A percentile compares a stretch with the other conserved stretches of the same genome.
Conservation (phyloP, 1,140 invertebrate species). For the Apis dorsata region DNA sequence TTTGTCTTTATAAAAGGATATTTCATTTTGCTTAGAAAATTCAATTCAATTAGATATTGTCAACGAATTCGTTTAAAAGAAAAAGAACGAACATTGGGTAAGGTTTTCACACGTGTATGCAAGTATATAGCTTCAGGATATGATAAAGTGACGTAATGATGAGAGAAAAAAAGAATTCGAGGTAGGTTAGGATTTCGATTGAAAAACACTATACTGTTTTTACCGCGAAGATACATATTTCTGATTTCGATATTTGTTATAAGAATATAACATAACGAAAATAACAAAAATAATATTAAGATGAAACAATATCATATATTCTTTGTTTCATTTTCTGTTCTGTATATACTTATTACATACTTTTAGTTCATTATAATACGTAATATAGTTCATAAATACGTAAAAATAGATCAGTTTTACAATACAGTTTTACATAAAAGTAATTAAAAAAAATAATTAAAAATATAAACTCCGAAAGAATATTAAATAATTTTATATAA, state of each 20-base stretch:
- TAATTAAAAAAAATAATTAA: background rate
- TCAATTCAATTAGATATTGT: background rate
- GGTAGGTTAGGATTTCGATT: slow-evolving; percentile 28
- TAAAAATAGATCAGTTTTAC: background rate
- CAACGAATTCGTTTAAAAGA: slow-evolving; percentile 39
- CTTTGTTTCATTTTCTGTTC: background rate
- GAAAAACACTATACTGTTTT: slow-evolving; percentile 3
- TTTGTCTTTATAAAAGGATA: background rate
- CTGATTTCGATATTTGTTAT: background rate
- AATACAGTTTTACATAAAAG: background rate
- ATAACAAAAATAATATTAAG: background rate
- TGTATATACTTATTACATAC: too few species aligned
- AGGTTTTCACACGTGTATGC: slow-evolving; percentile 56
- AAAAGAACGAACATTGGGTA: slow-evolving; percentile 35
- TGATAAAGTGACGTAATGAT: slow-evolving; percentile 55
- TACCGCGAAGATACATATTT: slow-evolving; percentile 8
- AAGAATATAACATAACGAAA: background rate
- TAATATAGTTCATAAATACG: too few species aligned
- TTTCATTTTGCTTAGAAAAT: background rate
- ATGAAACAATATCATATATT: background rate
- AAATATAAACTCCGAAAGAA: background rate
- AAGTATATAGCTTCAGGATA: background rate
- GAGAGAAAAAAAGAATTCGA: slow-evolving; percentile 27
- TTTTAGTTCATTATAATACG: background rate
- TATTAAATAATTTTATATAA: slow-evolving; percentile 4